Conservation (phyloP, 2,113 vertebrate genomes). For the Stigmatopora nigra region DNA sequence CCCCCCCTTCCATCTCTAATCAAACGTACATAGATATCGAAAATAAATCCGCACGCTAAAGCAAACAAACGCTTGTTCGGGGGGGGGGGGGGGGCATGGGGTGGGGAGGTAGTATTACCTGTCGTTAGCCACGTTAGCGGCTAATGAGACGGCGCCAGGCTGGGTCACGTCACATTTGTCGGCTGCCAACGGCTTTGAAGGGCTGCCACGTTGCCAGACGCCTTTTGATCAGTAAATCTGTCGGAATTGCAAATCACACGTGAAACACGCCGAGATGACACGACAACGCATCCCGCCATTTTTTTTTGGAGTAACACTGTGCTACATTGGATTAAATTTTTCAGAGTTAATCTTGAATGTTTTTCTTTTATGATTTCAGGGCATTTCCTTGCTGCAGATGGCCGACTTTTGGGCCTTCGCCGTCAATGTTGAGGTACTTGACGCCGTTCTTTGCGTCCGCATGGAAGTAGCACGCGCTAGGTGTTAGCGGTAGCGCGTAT, state of each 20-base stretch:
- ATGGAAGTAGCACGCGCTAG: too few species aligned
- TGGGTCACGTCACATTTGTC: constrained; percentile 94
- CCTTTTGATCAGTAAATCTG: constrained; percentile 90
- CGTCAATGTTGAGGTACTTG: too few species aligned
- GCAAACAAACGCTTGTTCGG: constrained; percentile 69
- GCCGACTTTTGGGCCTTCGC: too few species aligned
- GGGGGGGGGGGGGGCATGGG: constrained; percentile 32
- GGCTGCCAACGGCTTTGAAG: constrained; percentile 93
- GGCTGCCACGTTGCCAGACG: constrained; percentile 81
- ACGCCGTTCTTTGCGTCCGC: too few species aligned
- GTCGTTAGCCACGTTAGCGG: constrained; percentile 83
- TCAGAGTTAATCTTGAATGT: too few species aligned
- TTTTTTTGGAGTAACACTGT: constrained; percentile 16
- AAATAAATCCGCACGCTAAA: constrained; percentile 41
- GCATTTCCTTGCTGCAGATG: too few species aligned
- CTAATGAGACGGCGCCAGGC: constrained; percentile 93
- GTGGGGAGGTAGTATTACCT: constrained; percentile 72
- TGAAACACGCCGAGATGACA: constrained; percentile 32
- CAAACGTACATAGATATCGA: constrained; percentile 52
- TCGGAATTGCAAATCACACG: constrained; percentile 91
- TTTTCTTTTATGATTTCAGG: too few species aligned
- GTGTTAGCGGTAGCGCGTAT: constrained; percentile 67
- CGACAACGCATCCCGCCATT: neutral
- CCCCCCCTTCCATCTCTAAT: constrained; percentile 55
- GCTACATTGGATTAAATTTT: too few species aligned